phyloP scores from a whole-genome alignment of 2,888 invertebrate genomes.

The Microchrysa polita region DNA sequence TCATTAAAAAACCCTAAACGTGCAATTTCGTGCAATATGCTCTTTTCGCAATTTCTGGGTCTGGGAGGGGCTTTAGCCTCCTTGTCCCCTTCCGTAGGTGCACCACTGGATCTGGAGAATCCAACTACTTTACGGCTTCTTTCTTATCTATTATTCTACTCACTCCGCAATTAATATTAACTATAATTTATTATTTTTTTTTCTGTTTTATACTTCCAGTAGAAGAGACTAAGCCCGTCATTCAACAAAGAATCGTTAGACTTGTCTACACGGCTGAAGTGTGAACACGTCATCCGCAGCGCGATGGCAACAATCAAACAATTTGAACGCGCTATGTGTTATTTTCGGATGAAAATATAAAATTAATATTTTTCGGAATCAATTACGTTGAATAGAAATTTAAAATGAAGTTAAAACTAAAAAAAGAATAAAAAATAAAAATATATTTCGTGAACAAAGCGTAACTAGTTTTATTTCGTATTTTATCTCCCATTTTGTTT shows the following conservation, averaged over 20 bases:
- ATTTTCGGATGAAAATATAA: conserved; percentile 1
- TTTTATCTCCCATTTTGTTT: conserved; percentile 35
- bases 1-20: no score
- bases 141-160: no score
- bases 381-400: conserved; percentile 1
- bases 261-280: conserved; percentile 36
- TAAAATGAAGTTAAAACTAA: conserved; percentile 1
- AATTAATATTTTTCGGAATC: neutral
- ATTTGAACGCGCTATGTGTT: neutral
- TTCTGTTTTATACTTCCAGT: conserved; percentile 12
- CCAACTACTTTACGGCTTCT: no score
- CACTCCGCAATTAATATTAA: neutral
- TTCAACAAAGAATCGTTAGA: conserved; percentile 24
- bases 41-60: no score
- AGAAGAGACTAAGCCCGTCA: conserved; percentile 21
- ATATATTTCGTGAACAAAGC: neutral
- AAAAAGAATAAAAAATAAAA: conserved; percentile 13
- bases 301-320: conserved; percentile 41
- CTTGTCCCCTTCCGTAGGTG: no score
- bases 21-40: no score
- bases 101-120: no score
- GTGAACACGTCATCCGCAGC: no score
- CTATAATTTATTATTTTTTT: neutral
- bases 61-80: no score
- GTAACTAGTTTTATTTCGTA: conserved; percentile 15